Evolutionary conservation across 2,113 vertebrate genomes (phyloP), one percentile per base, ranked within the genome.

Genomic region (Smithornis capensis): DNA sequence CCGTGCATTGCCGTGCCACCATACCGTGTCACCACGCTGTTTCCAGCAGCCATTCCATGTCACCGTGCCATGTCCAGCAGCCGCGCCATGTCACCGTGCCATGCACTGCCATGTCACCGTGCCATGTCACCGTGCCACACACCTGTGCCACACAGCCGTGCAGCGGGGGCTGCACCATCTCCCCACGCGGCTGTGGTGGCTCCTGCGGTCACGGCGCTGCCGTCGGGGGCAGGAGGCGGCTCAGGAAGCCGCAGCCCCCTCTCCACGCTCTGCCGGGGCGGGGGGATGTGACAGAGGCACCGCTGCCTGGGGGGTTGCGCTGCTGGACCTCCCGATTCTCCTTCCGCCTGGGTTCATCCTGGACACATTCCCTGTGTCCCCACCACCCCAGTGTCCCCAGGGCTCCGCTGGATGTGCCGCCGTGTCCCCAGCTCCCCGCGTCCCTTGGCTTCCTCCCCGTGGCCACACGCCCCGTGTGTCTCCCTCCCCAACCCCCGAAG

Each of bases 211-310:
- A 45, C 83, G 10, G 44, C 42, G 60, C 70, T 85, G 83, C 19
- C 45, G 5, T 4, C 45, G 29, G 15, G 6, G 22, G 29, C 40
- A 33, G 28, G 79, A 18, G 76, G 75, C 6, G 7, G 91, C 74
- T 91, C 94, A 96, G 95, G 93, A 96, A 92, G 53, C 82, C 4
- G 75, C 90, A 85, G 82, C 90, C 70, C 79, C 88, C 12, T 7
- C 2, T 40, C 37, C 17, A 25, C 2, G 19, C 4, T 2, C 60
- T 28, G 64, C 33, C 4, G 1, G 35, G 42, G 31, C 45, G 31
- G 50, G 50, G 35, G 17, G 18, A 21, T 12, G 33, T 4, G 2
- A 12, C 11, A 33, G 47, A 24, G 44, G 38, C 42, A 47, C 6
- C 15, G 0, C 25, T 4, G 23, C 9, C 27, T 0, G 25, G 6